A percentile compares a stretch with the other conserved stretches of the same genome.
Evolutionary conservation across 1,140 invertebrate species (phyloP).

Genomic region (Halesus radiatus): DNA sequence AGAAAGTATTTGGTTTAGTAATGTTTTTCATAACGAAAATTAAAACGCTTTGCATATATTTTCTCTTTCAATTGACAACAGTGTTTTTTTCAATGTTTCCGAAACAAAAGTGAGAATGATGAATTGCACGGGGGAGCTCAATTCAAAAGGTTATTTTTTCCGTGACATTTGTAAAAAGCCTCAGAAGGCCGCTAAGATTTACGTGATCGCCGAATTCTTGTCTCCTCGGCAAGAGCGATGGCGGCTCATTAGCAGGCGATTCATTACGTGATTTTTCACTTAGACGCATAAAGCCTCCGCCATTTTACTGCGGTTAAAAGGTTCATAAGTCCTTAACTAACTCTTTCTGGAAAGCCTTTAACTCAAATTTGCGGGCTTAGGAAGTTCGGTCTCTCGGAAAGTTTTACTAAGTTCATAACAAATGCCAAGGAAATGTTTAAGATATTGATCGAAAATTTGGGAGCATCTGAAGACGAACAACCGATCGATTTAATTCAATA

Average conservation of each 20-base stretch:
- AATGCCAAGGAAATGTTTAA: slow-evolving; percentile 6
- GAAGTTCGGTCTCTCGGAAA: slow-evolving; percentile 28
- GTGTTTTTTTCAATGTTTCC: no score
- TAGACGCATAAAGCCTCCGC: slow-evolving; percentile 44
- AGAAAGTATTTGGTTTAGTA: no score
- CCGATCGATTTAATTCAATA: no score
- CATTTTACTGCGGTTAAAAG: slow-evolving; percentile 42
- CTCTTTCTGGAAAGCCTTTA: slow-evolving; percentile 38
- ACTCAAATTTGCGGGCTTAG: slow-evolving; percentile 38
- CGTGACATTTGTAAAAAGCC: no score
- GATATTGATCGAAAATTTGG: background rate
- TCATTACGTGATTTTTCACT: slow-evolving; percentile 49
- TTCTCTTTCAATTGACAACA: no score
- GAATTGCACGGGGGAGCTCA: no score
- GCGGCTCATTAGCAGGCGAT: slow-evolving; percentile 40
- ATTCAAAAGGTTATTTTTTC: no score
- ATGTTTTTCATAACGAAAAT: no score
- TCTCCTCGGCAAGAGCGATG: background rate
- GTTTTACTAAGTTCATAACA: slow-evolving; percentile 16
- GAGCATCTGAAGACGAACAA: no score
- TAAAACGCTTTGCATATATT: no score
- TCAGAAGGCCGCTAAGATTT: background rate
- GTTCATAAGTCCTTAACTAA: slow-evolving; percentile 32
- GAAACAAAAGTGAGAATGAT: no score
- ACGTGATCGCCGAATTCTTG: background rate